phyloP scores from a whole-genome alignment of 2,797 vertebrate species.

The Coilia nasus region DNA sequence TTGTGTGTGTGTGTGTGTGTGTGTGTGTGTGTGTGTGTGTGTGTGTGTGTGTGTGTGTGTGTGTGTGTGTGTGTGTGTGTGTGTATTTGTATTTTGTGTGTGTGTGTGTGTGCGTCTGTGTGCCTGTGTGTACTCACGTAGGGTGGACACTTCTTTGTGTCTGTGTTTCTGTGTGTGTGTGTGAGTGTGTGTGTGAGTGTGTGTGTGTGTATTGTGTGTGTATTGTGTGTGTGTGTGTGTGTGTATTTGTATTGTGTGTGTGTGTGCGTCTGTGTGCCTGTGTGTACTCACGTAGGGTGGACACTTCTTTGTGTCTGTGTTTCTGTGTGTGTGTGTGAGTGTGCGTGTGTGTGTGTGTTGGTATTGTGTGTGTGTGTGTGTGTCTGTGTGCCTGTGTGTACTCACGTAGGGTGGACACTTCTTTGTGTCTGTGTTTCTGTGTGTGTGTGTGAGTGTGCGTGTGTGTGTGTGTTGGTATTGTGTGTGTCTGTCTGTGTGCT shows the following conservation, averaged over 20 bases:
- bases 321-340: background rate
- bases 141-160: too few species aligned
- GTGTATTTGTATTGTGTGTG: background rate
- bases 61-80: background rate
- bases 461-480: background rate
- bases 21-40: background rate
- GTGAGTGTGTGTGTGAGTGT: background rate
- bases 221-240: background rate
- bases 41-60: background rate
- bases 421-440: background rate
- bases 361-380: background rate
- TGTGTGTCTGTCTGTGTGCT: background rate
- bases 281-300: too few species aligned
- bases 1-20: background rate
- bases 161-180: too few species aligned
- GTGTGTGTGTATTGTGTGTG: background rate
- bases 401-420: slow-evolving; percentile 4
- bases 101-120: too few species aligned
- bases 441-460: background rate
- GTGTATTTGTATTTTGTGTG: background rate
- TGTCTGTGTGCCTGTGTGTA: background rate
- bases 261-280: background rate
- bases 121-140: too few species aligned
- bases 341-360: background rate
- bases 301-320: too few species aligned